Conservation (phyloP, 1,140 invertebrate species). For the Drosophila lacertosa region DNA sequence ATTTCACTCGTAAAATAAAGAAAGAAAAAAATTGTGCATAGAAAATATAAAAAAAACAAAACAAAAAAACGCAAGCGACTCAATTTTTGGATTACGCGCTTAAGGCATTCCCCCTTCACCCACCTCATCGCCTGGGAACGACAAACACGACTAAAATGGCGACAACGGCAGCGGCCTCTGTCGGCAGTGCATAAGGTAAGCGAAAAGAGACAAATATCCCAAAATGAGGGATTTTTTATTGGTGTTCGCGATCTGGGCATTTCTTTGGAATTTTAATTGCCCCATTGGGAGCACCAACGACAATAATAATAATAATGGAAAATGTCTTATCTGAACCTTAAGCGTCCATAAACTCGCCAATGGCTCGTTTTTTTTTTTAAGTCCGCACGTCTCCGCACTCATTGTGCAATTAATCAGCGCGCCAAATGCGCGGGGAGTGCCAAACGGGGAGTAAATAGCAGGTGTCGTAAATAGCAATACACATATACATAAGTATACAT, state of each 20-base stretch:
- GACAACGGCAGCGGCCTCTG: constrained; percentile 57
- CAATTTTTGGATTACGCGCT: constrained; percentile 73
- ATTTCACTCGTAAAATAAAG: constrained; percentile 32
- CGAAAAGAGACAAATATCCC: constrained; percentile 7
- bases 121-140: constrained; percentile 25
- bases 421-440: constrained; percentile 14
- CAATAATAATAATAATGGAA: constrained; percentile 26
- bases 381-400: constrained; percentile 17
- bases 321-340: constrained; percentile 40
- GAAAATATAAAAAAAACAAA: background rate
- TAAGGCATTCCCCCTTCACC: constrained; percentile 9
- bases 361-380: constrained; percentile 30
- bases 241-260: constrained; percentile 19
- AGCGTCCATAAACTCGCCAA: constrained; percentile 39
- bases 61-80: constrained; percentile 16
- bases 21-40: constrained; percentile 14
- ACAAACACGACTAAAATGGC: constrained; percentile 42
- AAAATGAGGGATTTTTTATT: constrained; percentile 10
- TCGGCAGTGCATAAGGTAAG: constrained; percentile 75
- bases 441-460: constrained; percentile 24
- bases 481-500: background rate
- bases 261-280: constrained; percentile 50
- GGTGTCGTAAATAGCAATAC: constrained; percentile 42
- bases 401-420: constrained; percentile 45
- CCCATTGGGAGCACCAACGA: constrained; percentile 7